phyloP scores from a whole-genome alignment of 2,888 invertebrate genomes.

The Rhingia campestris region DNA sequence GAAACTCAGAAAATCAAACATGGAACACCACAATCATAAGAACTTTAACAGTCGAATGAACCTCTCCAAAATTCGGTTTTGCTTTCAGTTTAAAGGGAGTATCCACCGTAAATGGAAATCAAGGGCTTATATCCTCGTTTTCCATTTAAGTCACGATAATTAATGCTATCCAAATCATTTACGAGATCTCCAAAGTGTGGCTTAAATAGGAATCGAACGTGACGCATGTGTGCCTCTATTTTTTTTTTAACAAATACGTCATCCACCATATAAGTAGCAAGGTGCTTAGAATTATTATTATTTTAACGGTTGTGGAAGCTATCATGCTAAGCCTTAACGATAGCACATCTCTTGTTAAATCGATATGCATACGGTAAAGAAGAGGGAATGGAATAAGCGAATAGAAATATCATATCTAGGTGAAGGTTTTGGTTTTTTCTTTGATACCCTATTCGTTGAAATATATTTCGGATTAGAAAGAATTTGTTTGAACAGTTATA shows the following conservation, averaged over 20 bases:
- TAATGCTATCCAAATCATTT: too few species aligned
- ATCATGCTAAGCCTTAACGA: constrained; percentile 15
- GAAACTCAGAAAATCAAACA: too few species aligned
- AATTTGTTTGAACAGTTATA: constrained; percentile 10
- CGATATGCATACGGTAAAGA: constrained; percentile 44
- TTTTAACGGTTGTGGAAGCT: constrained; percentile 48
- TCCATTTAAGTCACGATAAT: too few species aligned
- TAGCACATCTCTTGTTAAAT: constrained; percentile 31
- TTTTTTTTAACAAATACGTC: constrained; percentile 57
- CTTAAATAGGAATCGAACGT: too few species aligned
- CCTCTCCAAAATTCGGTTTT: too few species aligned
- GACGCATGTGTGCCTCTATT: too few species aligned
- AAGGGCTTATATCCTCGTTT: too few species aligned
- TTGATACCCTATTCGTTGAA: constrained; percentile 26
- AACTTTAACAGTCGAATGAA: too few species aligned
- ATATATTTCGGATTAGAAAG: constrained; percentile 20
- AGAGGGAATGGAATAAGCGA: constrained; percentile 19
- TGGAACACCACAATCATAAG: too few species aligned
- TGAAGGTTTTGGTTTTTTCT: constrained; percentile 43
- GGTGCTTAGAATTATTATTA: constrained; percentile 39
- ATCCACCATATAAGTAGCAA: constrained; percentile 51
- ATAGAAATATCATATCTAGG: constrained; percentile 31
- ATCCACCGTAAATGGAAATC: too few species aligned
- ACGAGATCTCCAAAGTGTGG: too few species aligned
- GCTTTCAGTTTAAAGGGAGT: too few species aligned